phyloP scores from a whole-genome alignment of 2,113 vertebrate species.

The Corythaixoides concolor region DNA sequence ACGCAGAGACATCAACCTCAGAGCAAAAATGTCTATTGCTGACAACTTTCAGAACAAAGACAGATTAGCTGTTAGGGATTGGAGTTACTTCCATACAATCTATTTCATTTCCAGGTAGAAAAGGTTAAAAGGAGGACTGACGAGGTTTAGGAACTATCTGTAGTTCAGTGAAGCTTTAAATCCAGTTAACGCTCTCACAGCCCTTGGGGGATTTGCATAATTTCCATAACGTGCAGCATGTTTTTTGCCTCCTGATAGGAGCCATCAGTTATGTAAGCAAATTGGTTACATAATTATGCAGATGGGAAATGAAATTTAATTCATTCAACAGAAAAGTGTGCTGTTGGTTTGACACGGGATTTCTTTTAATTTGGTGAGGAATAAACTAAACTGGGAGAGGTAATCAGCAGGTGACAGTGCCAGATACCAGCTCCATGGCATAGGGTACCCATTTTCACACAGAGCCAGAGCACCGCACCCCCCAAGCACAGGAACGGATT shows the following conservation, averaged over 20 bases:
- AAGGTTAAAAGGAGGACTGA: background rate
- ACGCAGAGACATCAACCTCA: accelerated
- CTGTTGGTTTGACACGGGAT: background rate
- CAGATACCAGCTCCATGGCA: background rate
- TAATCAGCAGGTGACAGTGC: background rate
- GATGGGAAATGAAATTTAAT: slow-evolving; percentile 11
- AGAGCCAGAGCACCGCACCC: accelerated
- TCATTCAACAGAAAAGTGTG: background rate
- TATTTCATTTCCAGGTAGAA: background rate
- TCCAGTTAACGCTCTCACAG: background rate
- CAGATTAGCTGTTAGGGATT: background rate
- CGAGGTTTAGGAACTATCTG: background rate
- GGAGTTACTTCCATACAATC: background rate
- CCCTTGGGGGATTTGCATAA: background rate
- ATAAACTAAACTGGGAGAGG: background rate
- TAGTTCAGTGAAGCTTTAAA: slow-evolving; percentile 13
- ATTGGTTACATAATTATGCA: background rate
- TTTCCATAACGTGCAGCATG: background rate
- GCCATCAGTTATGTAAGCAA: slow-evolving; percentile 19
- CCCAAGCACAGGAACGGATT: background rate
- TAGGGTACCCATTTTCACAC: background rate
- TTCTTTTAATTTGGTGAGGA: background rate
- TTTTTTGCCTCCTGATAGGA: background rate
- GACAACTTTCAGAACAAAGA: background rate
- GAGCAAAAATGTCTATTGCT: background rate